Percentiles rank a stretch among this genome's conserved stretches.
These are phyloP conservation scores for Gortyna flavago DNA, from an alignment of 2,888 invertebrate species.

Conservation along the genomic window DNA sequence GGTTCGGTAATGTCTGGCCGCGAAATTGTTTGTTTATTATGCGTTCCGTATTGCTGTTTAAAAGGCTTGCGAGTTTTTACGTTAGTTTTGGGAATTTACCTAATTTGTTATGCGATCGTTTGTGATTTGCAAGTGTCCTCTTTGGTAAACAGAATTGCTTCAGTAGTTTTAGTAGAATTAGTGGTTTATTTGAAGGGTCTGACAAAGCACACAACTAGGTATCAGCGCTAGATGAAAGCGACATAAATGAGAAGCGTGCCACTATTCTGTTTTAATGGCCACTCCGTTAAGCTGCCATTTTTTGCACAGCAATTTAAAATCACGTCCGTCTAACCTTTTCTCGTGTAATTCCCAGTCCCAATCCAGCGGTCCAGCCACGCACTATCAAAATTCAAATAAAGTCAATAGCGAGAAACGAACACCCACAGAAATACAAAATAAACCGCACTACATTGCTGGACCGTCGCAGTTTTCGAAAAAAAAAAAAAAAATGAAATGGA, in stretches of 20 bases:
- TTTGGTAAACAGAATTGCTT: background rate
- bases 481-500: conserved; percentile 80
- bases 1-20: conserved; percentile 63
- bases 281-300: background rate
- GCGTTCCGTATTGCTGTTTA: conserved; percentile 57
- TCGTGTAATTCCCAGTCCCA: conserved; percentile 45
- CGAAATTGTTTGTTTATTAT: conserved; percentile 65
- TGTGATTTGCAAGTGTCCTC: background rate
- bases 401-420: conserved; percentile 81
- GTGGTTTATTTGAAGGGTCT: background rate
- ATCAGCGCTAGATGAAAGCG: background rate
- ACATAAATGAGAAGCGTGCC: background rate
- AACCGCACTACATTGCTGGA: conserved; percentile 75
- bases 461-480: conserved; percentile 80
- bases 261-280: background rate
- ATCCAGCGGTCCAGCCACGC: conserved; percentile 67
- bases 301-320: conserved; percentile 18
- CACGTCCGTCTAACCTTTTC: conserved; percentile 45
- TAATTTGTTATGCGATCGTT: conserved; percentile 43
- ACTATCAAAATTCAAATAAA: conserved; percentile 79
- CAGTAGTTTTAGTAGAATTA: background rate
- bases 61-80: conserved; percentile 47
- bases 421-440: conserved; percentile 78
- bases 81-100: conserved; percentile 44
- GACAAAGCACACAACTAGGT: background rate